phyloP scores from a whole-genome alignment of 2,888 invertebrate species.

The Meandrusa payeni region DNA sequence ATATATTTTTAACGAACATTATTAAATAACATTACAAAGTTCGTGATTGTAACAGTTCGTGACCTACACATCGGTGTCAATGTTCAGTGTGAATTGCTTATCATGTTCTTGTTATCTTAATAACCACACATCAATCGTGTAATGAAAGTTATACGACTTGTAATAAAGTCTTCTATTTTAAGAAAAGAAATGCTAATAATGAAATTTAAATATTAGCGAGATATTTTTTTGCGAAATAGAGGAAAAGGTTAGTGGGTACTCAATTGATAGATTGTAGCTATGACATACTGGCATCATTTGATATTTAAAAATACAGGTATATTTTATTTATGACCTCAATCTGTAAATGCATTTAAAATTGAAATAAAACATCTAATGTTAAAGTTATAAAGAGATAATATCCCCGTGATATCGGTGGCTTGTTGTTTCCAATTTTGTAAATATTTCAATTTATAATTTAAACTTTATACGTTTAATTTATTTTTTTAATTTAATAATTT shows the following conservation, averaged over 20 bases:
- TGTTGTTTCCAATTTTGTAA: too few relatives aligned
- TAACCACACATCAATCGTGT: background rate
- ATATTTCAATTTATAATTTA: too few relatives aligned
- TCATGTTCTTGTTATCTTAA: conserved; percentile 9
- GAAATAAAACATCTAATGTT: too few relatives aligned
- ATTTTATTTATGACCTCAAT: background rate
- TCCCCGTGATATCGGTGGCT: too few relatives aligned
- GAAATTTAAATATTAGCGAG: conserved; percentile 10
- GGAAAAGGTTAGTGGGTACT: conserved; percentile 13
- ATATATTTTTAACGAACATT: too few relatives aligned
- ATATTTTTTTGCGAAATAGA: conserved; percentile 14
- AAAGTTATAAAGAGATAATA: too few relatives aligned
- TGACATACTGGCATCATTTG: background rate
- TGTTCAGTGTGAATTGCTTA: conserved; percentile 11
- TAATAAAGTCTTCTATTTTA: conserved; percentile 1
- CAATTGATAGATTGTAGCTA: background rate
- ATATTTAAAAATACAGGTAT: too few relatives aligned
- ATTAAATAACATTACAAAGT: background rate
- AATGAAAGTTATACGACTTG: conserved; percentile 15
- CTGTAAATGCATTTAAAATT: too few relatives aligned
- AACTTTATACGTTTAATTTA: too few relatives aligned
- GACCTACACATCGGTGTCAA: conserved; percentile 13
- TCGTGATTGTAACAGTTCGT: conserved; percentile 10
- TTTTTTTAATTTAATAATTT: too few relatives aligned
- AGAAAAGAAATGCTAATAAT: background rate